These are phyloP conservation scores for Coccyzus lansbergi DNA, from an alignment of 2,797 vertebrate genomes.

Conservation along the genomic window DNA sequence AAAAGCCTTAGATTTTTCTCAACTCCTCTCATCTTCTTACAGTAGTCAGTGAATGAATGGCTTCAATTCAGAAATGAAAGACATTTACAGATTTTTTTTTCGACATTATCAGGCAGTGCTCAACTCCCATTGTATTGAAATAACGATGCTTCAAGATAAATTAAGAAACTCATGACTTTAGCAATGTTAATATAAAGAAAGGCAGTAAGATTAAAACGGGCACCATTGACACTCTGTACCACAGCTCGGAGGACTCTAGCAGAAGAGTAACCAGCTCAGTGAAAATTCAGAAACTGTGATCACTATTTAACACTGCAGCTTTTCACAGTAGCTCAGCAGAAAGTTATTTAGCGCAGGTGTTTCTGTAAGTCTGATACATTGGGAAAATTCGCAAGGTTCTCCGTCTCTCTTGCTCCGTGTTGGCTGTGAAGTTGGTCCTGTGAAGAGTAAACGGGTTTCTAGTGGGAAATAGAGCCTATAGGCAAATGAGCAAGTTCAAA, in stretches of 20 bases:
- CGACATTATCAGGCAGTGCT: slow-evolving; percentile 1
- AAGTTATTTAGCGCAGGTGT: slow-evolving; percentile 67
- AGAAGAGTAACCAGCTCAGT: slow-evolving; percentile 49
- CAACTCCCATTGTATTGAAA: slow-evolving; percentile 4
- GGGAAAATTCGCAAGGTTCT: slow-evolving; percentile 71
- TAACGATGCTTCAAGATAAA: background rate
- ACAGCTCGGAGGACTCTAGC: slow-evolving; percentile 43
- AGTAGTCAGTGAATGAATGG: background rate
- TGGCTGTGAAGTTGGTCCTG: slow-evolving; percentile 52
- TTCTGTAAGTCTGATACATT: slow-evolving; percentile 69
- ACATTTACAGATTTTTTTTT: background rate
- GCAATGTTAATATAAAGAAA: background rate
- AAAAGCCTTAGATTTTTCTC: background rate
- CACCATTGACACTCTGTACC: background rate
- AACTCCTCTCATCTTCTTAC: background rate
- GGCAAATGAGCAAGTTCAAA: slow-evolving; percentile 48
- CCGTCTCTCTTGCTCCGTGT: slow-evolving; percentile 39
- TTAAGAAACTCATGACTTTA: background rate
- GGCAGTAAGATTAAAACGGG: background rate
- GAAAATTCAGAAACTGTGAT: slow-evolving; percentile 53
- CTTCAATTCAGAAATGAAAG: slow-evolving; percentile 4
- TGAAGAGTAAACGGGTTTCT: background rate
- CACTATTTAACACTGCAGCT: slow-evolving; percentile 64
- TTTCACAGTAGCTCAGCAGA: slow-evolving; percentile 66
- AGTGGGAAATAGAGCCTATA: background rate